phyloP scores from a whole-genome alignment of 2,888 invertebrate genomes.

The Eueremaeus valkanovi region DNA sequence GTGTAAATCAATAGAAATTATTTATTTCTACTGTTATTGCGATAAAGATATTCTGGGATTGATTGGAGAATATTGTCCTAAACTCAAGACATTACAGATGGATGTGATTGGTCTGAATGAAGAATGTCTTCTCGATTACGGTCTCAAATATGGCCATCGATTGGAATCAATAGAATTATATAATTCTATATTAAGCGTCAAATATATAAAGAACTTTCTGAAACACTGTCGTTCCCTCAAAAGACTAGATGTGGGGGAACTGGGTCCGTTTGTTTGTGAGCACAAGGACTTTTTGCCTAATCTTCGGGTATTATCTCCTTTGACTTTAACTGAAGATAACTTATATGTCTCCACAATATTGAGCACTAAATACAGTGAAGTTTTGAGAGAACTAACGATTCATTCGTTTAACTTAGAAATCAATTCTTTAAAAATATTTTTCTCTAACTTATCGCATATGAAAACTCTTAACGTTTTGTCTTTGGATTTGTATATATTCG shows the following conservation, averaged over 20 bases:
- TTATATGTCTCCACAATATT: not conserved
- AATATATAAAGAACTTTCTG: not conserved
- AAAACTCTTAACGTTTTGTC: not conserved
- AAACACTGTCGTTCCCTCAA: not conserved
- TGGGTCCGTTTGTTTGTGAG: not conserved
- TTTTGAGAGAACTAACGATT: not conserved
- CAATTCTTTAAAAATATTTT: not conserved
- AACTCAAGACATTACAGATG: not conserved
- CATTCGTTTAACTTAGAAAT: not conserved
- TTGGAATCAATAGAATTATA: not conserved
- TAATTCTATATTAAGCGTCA: not conserved
- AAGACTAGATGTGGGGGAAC: not conserved
- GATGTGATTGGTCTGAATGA: not conserved
- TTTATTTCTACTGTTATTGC: not conserved
- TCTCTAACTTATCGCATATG: not conserved
- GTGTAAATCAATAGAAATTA: not conserved
- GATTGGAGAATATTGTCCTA: not conserved
- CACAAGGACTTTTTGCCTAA: not conserved
- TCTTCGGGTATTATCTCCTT: not conserved
- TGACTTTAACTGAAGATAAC: not conserved
- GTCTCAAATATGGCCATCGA: not conserved
- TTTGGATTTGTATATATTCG: not conserved
- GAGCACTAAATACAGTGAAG: not conserved
- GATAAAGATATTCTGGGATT: not conserved
- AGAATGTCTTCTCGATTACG: not conserved